phyloP scores from a whole-genome alignment of 2,888 invertebrate genomes.

The Temnothorax rugatulus region DNA sequence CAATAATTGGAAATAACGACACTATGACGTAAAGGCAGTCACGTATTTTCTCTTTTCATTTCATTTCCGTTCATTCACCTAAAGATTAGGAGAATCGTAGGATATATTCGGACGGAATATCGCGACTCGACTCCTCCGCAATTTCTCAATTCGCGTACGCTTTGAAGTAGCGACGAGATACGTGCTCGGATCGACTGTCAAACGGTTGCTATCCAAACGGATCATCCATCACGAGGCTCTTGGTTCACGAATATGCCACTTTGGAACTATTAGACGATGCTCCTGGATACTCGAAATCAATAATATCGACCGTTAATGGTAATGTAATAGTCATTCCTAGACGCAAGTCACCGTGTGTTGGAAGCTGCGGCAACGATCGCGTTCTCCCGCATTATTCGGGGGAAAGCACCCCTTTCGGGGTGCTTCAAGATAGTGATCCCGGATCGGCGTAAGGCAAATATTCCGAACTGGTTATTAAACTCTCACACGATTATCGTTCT shows the following conservation, averaged over 20 bases:
- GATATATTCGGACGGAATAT: slow-evolving; percentile 5
- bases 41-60: slow-evolving; percentile 5
- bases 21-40: background rate
- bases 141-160: background rate
- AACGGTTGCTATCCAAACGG: slow-evolving; percentile 9
- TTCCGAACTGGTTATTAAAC: background rate
- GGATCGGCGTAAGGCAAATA: background rate
- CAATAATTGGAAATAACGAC: background rate
- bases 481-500: background rate
- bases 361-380: slow-evolving; percentile 11
- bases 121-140: background rate
- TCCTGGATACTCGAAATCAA: slow-evolving; percentile 54
- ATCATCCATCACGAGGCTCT: slow-evolving; percentile 33
- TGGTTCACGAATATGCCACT: slow-evolving; percentile 37
- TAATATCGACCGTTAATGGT: slow-evolving; percentile 40
- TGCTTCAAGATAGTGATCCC: background rate
- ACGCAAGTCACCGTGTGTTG: background rate
- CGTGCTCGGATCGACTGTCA: background rate
- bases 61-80: background rate
- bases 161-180: slow-evolving; percentile 21
- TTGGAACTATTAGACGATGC: slow-evolving; percentile 42
- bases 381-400: slow-evolving; percentile 39
- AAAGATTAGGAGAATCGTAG: background rate
- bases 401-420: background rate
- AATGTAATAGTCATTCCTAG: slow-evolving; percentile 27